Evolutionary conservation across 1,140 invertebrate genomes (phyloP).

Genomic region (Belonocnema kinseyi): DNA sequence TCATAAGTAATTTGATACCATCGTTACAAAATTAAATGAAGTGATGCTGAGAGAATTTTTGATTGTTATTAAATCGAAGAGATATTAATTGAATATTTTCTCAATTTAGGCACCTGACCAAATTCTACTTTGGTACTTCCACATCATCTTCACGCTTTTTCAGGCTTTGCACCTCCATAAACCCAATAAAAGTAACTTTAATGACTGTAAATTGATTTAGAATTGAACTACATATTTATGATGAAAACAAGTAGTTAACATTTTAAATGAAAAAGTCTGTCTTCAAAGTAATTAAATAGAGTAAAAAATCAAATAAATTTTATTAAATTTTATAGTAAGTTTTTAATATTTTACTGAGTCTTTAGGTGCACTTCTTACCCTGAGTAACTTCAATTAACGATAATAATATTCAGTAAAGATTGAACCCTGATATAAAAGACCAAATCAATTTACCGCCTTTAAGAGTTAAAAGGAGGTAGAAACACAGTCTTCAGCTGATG

Average conservation of each 20-base stretch:
- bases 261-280: too few species aligned
- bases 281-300: too few species aligned
- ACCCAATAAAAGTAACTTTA: background rate
- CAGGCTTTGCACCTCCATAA: background rate
- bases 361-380: too few species aligned
- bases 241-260: too few species aligned
- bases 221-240: background rate
- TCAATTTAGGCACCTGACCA: background rate
- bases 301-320: too few species aligned
- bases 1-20: too few species aligned
- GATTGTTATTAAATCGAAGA: background rate
- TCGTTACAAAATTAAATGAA: too few species aligned
- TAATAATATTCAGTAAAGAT: too few species aligned
- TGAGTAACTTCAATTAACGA: too few species aligned
- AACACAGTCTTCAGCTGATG: background rate
- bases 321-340: too few species aligned
- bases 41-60: too few species aligned
- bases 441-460: background rate
- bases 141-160: constrained; percentile 7
- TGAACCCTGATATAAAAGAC: background rate
- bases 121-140: background rate
- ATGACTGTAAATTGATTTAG: background rate
- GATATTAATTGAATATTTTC: background rate
- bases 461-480: background rate
- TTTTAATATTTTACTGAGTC: too few species aligned